Evolutionary conservation across 2,113 vertebrate species (phyloP).

Genomic region (Macrotus californicus): DNA sequence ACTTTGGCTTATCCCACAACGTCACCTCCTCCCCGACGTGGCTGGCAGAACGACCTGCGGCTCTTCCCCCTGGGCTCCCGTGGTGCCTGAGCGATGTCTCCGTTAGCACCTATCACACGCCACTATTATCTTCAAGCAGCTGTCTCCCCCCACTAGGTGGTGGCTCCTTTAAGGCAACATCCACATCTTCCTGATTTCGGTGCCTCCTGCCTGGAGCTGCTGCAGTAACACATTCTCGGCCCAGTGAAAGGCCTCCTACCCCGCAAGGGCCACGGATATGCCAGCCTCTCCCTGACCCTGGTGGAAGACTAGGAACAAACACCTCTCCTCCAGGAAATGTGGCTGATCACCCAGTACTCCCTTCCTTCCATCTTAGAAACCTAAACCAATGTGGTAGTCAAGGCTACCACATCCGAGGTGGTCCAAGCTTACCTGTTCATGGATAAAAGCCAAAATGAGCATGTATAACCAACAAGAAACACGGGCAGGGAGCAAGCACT

Average conservation of each 20-base stretch:
- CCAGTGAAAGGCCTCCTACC: neutral
- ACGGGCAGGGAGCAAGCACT: neutral
- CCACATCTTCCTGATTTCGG: neutral
- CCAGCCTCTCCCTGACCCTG: neutral
- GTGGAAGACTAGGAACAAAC: neutral
- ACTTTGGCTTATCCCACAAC: neutral
- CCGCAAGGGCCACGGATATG: fast-evolving
- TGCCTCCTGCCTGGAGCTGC: neutral
- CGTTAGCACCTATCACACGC: neutral
- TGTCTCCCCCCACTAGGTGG: neutral
- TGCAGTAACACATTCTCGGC: too few species aligned
- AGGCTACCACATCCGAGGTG: neutral
- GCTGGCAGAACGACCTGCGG: neutral
- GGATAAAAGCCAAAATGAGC: neutral
- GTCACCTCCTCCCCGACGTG: neutral
- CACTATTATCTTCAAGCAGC: neutral
- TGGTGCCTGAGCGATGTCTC: neutral
- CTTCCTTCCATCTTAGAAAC: neutral
- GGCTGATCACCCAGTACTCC: neutral
- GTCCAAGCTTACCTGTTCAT: neutral
- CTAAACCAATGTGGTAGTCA: neutral
- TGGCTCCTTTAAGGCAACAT: neutral
- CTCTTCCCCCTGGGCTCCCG: neutral
- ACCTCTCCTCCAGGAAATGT: neutral
- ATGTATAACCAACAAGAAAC: neutral